A percentile compares a stretch with the other conserved stretches of the same genome.
phyloP scores from a whole-genome alignment of 2,113 vertebrate genomes.

The Passer domesticus region DNA sequence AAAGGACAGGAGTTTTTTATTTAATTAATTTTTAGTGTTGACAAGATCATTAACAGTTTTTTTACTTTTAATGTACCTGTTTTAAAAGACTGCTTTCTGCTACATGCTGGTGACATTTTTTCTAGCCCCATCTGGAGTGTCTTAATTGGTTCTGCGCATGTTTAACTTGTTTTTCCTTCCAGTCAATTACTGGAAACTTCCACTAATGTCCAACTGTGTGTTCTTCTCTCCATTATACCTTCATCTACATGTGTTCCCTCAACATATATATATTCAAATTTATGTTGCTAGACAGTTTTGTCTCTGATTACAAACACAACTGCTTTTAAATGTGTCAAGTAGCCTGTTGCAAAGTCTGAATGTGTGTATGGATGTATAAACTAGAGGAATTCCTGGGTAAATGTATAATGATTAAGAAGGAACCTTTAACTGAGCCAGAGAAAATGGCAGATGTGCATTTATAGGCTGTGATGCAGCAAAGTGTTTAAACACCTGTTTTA shows the following conservation, averaged over 20 bases:
- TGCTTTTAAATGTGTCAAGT: slow-evolving; percentile 37
- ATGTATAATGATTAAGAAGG: slow-evolving; percentile 2
- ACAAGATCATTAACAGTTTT: not conserved
- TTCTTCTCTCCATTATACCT: not conserved
- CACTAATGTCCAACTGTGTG: not conserved
- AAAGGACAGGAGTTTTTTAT: not conserved
- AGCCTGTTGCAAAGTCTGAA: slow-evolving; percentile 31
- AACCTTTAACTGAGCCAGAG: not conserved
- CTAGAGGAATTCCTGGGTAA: slow-evolving; percentile 12
- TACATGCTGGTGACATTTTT: not conserved
- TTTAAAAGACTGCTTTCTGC: not conserved
- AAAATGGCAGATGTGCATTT: slow-evolving; percentile 39
- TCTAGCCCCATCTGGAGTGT: not conserved
- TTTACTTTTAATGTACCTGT: not conserved
- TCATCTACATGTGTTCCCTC: not conserved
- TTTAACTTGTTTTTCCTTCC: not conserved
- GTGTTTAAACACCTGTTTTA: slow-evolving; percentile 56
- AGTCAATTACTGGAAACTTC: not conserved
- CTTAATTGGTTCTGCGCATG: not conserved
- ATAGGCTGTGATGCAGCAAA: slow-evolving; percentile 39
- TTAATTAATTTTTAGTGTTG: not conserved
- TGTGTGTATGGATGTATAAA: not conserved
- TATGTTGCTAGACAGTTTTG: not conserved
- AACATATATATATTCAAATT: not conserved
- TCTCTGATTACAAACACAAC: slow-evolving; percentile 18